Evolutionary conservation across 1,140 invertebrate species (phyloP).

Genomic region (Rhizoglyphus robini): DNA sequence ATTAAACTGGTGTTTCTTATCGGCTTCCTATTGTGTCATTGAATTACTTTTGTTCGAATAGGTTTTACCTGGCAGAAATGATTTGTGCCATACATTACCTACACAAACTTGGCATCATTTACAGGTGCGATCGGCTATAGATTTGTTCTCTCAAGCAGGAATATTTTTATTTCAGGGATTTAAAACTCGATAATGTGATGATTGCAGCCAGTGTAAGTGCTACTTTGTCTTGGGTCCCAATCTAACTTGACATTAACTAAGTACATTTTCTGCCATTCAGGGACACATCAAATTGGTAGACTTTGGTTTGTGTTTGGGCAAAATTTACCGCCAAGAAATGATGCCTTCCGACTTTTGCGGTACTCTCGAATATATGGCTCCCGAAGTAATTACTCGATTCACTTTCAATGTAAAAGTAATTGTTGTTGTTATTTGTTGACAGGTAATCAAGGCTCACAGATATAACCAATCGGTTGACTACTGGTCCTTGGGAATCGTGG

Average conservation of each 20-base stretch:
- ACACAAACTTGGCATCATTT: conserved; percentile 82
- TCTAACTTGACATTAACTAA: background rate
- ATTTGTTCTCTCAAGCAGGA: background rate
- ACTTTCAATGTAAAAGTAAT: background rate
- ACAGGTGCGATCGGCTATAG: conserved; percentile 49
- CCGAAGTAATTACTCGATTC: conserved; percentile 22
- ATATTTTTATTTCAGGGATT: conserved; percentile 63
- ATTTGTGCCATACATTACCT: conserved; percentile 85
- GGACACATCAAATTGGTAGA: conserved; percentile 96
- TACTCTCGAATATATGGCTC: conserved; percentile 73
- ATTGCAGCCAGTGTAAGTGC: conserved; percentile 65
- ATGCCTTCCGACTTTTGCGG: conserved; percentile 91
- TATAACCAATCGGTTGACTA: conserved; percentile 97
- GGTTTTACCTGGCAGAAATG: conserved; percentile 93
- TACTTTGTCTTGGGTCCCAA: background rate
- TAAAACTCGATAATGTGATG: conserved; percentile 94
- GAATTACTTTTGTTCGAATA: too few relatives aligned
- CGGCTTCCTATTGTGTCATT: too few relatives aligned
- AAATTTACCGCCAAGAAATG: conserved; percentile 76
- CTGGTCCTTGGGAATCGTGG: conserved; percentile 95
- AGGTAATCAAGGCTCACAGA: conserved; percentile 89
- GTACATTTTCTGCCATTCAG: background rate
- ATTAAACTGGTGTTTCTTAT: too few relatives aligned
- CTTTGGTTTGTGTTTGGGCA: conserved; percentile 97
- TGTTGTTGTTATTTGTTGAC: conserved; percentile 18